Conservation (phyloP, 2,113 vertebrate genomes). For the Antennarius striatus region DNA sequence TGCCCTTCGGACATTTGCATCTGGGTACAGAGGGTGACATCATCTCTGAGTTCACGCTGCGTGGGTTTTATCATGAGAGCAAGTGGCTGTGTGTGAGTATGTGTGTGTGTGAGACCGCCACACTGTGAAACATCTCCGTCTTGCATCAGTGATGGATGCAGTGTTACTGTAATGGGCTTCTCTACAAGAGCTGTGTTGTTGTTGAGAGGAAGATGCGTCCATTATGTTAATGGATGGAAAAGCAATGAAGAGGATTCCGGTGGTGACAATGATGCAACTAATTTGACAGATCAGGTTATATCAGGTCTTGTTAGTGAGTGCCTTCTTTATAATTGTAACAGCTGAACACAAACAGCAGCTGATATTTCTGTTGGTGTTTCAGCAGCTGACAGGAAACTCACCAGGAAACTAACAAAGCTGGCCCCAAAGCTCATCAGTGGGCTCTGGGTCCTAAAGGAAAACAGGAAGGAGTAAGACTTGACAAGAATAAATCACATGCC, state of each 20-base stretch:
- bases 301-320: background rate
- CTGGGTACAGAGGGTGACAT: conserved; percentile 50
- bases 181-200: conserved; percentile 18
- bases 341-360: background rate
- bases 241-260: conserved; percentile 18
- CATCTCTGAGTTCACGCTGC: conserved; percentile 37
- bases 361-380: background rate
- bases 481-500: background rate
- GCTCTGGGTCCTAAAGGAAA: conserved; percentile 87
- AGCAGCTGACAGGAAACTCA: conserved; percentile 76
- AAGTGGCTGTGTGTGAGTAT: conserved; percentile 15
- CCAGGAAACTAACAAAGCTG: conserved; percentile 98
- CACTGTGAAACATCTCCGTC: conserved; percentile 20
- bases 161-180: conserved; percentile 28
- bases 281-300: conserved; percentile 15
- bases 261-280: conserved; percentile 36
- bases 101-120: conserved; percentile 3
- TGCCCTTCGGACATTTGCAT: conserved; percentile 34
- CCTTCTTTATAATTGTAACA: background rate
- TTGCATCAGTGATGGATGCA: conserved; percentile 3
- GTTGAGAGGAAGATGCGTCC: conserved; percentile 38
- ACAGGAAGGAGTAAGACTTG: background rate
- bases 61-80: conserved; percentile 4
- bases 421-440: conserved; percentile 99
- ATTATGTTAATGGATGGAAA: conserved; percentile 63